A percentile compares a stretch with the other conserved stretches of the same genome.
Evolutionary conservation across 1,140 invertebrate genomes (phyloP).

Genomic region (Nixonia krombeini): DNA sequence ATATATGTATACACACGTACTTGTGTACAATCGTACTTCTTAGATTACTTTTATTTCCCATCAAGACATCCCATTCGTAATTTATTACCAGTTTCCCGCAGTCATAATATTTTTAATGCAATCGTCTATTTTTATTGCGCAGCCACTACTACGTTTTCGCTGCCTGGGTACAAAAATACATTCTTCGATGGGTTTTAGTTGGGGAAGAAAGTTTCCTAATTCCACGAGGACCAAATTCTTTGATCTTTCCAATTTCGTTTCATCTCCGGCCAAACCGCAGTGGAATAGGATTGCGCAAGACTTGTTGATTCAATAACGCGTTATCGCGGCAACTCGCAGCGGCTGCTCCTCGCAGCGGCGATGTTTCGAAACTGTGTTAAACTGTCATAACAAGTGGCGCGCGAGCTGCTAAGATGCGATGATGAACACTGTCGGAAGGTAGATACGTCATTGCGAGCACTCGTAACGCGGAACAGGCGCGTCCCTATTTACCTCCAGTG

Average conservation of each 20-base stretch:
- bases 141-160: too few species aligned
- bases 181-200: too few species aligned
- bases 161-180: too few species aligned
- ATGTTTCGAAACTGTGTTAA: constrained; percentile 38
- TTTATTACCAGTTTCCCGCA: too few species aligned
- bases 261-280: too few species aligned
- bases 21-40: too few species aligned
- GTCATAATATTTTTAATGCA: too few species aligned
- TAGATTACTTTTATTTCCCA: background rate
- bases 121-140: too few species aligned
- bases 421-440: constrained; percentile 27
- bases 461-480: constrained; percentile 13
- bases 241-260: too few species aligned
- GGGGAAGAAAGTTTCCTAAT: too few species aligned
- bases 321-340: constrained; percentile 17
- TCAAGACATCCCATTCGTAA: too few species aligned
- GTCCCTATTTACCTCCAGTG: constrained; percentile 29
- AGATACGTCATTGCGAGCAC: constrained; percentile 29
- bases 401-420: constrained; percentile 12
- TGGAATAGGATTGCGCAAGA: too few species aligned
- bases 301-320: constrained; percentile 35
- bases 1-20: background rate
- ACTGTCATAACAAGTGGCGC: constrained; percentile 34
- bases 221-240: constrained; percentile 14
- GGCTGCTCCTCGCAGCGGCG: background rate